Evolutionary conservation across 2,113 vertebrate species (phyloP).

Genomic region (Elephantulus edwardii): DNA sequence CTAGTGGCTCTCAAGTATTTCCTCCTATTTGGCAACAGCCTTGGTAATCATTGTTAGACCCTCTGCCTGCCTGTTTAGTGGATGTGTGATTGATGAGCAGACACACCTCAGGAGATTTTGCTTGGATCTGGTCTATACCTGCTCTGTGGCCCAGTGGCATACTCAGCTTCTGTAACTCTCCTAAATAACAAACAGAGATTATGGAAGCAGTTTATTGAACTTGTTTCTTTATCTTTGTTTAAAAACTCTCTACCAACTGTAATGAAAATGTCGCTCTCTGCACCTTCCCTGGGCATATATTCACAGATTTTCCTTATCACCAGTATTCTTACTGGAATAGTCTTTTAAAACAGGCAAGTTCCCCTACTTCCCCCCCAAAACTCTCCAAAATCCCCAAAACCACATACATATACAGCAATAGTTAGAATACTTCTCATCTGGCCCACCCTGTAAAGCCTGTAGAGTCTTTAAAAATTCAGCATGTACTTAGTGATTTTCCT

Average conservation of each 20-base stretch:
- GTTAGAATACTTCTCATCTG: not conserved
- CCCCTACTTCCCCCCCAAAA: no score
- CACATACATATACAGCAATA: no score
- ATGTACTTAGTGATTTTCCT: not conserved
- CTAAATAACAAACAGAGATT: not conserved
- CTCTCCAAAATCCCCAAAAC: no score
- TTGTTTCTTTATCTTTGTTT: not conserved
- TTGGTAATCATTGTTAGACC: not conserved
- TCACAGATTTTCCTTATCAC: not conserved
- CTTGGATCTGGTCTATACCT: not conserved
- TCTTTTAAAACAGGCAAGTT: not conserved
- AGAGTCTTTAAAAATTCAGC: constrained; percentile 10
- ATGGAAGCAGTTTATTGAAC: not conserved
- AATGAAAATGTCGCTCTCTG: not conserved
- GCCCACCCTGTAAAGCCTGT: not conserved
- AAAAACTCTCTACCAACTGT: not conserved
- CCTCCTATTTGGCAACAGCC: not conserved
- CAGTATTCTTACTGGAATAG: not conserved
- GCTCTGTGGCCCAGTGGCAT: not conserved
- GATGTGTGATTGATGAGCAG: not conserved
- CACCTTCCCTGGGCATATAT: not conserved
- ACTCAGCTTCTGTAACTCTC: not conserved
- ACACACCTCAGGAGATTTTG: not conserved
- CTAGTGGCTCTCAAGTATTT: not conserved
- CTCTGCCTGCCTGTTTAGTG: not conserved